These are phyloP conservation scores for Caenorhabditis uteleia DNA, from an alignment of 2,888 invertebrate species.

Conservation along the genomic window DNA sequence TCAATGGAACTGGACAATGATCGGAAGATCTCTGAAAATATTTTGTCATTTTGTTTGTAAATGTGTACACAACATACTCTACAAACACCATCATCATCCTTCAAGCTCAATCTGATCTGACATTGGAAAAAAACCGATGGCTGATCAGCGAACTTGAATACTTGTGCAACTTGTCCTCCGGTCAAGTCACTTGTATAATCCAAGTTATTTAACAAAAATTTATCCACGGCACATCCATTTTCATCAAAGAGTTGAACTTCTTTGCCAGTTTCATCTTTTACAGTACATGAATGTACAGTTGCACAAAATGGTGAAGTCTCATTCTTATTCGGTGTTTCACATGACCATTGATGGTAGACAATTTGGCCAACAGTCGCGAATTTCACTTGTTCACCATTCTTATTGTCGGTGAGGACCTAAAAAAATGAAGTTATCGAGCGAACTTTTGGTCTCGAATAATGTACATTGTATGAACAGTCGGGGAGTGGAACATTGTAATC, in stretches of 20 bases:
- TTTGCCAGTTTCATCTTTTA: slow-evolving; percentile 59
- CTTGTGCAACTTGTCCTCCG: slow-evolving; percentile 61
- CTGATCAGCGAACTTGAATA: slow-evolving; percentile 67
- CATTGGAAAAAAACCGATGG: slow-evolving; percentile 66
- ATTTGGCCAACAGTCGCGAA: slow-evolving; percentile 61
- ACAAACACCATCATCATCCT: slow-evolving; percentile 56
- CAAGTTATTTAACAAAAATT: slow-evolving; percentile 61
- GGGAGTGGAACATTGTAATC: slow-evolving; percentile 54
- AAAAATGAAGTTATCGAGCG: neutral
- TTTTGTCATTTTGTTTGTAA: neutral
- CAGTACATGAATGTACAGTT: slow-evolving; percentile 63
- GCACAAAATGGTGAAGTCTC: slow-evolving; percentile 59
- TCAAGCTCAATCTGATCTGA: slow-evolving; percentile 60
- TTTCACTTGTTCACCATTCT: slow-evolving; percentile 54
- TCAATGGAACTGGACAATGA: slow-evolving; percentile 51
- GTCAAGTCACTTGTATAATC: slow-evolving; percentile 61
- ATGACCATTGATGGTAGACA: slow-evolving; percentile 64
- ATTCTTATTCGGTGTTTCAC: slow-evolving; percentile 31
- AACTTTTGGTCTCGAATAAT: slow-evolving; percentile 12
- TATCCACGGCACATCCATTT: slow-evolving; percentile 66
- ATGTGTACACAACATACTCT: slow-evolving; percentile 36
- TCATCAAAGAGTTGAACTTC: slow-evolving; percentile 65
- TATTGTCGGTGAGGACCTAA: slow-evolving; percentile 44
- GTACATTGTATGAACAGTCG: slow-evolving; percentile 57
- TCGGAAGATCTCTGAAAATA: slow-evolving; percentile 54